Evolutionary conservation across 2,797 vertebrate genomes (phyloP).

Genomic region (Gymnopithys bicolor): DNA sequence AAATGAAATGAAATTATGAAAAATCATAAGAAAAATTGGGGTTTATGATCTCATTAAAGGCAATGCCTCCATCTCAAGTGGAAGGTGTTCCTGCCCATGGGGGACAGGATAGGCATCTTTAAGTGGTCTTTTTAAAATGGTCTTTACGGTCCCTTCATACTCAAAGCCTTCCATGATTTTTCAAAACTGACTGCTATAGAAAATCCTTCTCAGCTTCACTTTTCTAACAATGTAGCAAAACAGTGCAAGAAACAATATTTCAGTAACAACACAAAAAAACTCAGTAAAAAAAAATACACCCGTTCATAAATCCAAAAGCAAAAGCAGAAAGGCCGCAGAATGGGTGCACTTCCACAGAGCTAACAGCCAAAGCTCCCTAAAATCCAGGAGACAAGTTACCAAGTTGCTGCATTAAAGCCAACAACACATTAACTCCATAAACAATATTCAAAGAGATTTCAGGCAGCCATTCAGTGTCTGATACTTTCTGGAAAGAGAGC

Average conservation of each 20-base stretch:
- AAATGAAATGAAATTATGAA: background rate
- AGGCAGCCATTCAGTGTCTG: background rate
- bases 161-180: background rate
- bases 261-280: background rate
- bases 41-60: background rate
- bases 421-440: background rate
- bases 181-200: background rate
- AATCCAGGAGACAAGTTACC: background rate
- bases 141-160: background rate
- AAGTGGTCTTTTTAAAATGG: background rate
- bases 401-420: background rate
- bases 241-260: background rate
- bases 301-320: background rate
- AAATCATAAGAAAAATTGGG: background rate
- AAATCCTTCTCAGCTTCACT: background rate
- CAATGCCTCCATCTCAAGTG: background rate
- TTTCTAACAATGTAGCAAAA: background rate
- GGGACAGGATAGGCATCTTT: background rate
- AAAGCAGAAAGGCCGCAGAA: background rate
- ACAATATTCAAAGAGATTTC: background rate
- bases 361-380: background rate
- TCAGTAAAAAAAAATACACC: fast-evolving
- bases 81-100: background rate
- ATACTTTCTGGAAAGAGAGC: background rate
- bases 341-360: background rate